Conservation (phyloP, 2,113 vertebrate genomes). For the Tragelaphus imberbis region DNA sequence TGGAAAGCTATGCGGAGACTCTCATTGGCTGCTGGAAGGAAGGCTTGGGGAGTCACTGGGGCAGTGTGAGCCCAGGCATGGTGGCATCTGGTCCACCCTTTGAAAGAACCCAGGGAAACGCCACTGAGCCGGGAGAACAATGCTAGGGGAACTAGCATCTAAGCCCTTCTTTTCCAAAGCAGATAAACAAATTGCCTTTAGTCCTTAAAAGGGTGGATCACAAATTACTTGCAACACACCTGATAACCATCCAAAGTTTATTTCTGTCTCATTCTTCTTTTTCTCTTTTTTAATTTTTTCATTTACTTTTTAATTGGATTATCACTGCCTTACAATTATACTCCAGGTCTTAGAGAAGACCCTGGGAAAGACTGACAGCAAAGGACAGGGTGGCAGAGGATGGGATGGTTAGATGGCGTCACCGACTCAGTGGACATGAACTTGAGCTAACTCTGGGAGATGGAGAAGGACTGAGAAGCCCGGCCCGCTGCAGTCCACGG, state of each 20-base stretch:
- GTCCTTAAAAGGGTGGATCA: not conserved
- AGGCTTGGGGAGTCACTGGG: no score
- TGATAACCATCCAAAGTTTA: not conserved
- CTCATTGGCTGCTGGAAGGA: accelerated
- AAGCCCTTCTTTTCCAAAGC: not conserved
- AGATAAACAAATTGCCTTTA: not conserved
- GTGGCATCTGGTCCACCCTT: not conserved
- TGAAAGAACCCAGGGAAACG: not conserved
- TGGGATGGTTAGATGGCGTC: not conserved
- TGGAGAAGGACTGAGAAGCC: not conserved
- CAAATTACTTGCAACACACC: not conserved
- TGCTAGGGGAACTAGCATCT: not conserved
- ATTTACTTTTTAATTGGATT: not conserved
- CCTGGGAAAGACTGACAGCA: not conserved
- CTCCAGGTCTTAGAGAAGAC: not conserved
- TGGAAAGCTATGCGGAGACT: no score
- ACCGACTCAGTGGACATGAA: not conserved
- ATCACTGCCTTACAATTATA: not conserved
- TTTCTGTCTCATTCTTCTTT: not conserved
- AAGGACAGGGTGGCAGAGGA: not conserved
- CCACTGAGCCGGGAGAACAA: not conserved
- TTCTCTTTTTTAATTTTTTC: not conserved
- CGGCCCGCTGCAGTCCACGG: not conserved
- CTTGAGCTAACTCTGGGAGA: not conserved
- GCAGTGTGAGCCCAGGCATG: accelerated